Conservation (phyloP, 2,888 invertebrate species). For the Himalopsyche anomala region DNA sequence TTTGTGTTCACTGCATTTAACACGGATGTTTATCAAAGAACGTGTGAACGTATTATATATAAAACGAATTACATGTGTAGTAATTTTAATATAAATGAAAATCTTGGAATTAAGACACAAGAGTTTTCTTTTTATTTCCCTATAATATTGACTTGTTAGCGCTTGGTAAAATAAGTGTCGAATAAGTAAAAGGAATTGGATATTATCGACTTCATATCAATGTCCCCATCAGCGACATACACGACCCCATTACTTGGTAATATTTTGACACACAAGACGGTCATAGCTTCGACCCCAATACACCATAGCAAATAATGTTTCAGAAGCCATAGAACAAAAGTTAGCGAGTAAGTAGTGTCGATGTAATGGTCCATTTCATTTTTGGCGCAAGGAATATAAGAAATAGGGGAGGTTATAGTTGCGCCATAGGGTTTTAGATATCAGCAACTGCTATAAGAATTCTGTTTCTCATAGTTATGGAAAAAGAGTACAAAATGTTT, state of each 20-base stretch:
- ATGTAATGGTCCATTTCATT: constrained; percentile 57
- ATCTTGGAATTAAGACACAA: too few relatives aligned
- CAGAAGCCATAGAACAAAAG: constrained; percentile 59
- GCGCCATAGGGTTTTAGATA: too few relatives aligned
- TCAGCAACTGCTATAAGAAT: too few relatives aligned
- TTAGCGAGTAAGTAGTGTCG: constrained; percentile 50
- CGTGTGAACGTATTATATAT: too few relatives aligned
- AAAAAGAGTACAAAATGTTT: too few relatives aligned
- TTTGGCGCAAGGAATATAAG: background rate
- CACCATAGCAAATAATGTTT: constrained; percentile 1
- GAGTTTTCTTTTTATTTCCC: too few relatives aligned
- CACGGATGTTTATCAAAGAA: too few relatives aligned
- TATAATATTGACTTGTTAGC: too few relatives aligned
- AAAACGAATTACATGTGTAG: too few relatives aligned
- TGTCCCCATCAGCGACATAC: background rate
- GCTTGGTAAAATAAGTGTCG: background rate
- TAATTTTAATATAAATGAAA: too few relatives aligned
- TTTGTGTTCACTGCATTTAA: too few relatives aligned
- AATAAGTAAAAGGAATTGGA: background rate
- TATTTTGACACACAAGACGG: constrained; percentile 18
- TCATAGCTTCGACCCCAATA: background rate
- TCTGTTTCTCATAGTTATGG: too few relatives aligned
- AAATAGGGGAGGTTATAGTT: background rate
- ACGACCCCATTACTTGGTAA: background rate
- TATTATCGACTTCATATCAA: background rate